phyloP scores from a whole-genome alignment of 2,888 invertebrate species.

The Dermolepida albohirtum region DNA sequence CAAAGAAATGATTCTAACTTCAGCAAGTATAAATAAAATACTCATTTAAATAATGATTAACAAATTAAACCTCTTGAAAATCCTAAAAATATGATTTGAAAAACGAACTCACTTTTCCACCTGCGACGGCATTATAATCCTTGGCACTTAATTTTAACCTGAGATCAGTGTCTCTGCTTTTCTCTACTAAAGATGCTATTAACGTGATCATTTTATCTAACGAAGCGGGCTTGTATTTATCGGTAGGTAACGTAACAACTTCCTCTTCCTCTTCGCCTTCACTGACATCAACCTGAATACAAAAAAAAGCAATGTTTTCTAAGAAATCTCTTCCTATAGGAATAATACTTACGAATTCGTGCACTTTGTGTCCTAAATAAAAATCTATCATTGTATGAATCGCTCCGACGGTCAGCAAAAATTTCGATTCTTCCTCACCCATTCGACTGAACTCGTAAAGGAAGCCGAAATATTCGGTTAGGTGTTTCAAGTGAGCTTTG shows the following conservation, averaged over 20 bases:
- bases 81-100: conserved; percentile 1
- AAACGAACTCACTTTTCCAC: conserved; percentile 76
- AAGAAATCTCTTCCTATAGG: not conserved
- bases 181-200: conserved; percentile 88
- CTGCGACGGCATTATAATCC: conserved; percentile 85
- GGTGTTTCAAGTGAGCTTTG: conserved; percentile 85
- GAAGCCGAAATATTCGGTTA: conserved; percentile 93
- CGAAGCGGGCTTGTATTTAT: conserved; percentile 89
- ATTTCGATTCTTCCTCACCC: conserved; percentile 93
- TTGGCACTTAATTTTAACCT: conserved; percentile 80
- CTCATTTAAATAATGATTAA: too few species aligned
- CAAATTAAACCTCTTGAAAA: conserved; percentile 15
- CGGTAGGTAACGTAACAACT: conserved; percentile 72
- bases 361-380: conserved; percentile 86
- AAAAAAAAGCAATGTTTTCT: conserved; percentile 1
- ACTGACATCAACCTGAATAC: conserved; percentile 71
- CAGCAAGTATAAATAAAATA: too few species aligned
- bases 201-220: conserved; percentile 96
- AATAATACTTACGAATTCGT: conserved; percentile 72
- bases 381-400: conserved; percentile 93
- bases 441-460: conserved; percentile 94
- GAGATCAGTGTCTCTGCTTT: conserved; percentile 83
- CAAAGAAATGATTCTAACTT: too few species aligned
- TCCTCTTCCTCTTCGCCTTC: conserved; percentile 80
- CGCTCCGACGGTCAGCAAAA: conserved; percentile 86